Percentiles rank a stretch among this genome's conserved stretches.
Evolutionary conservation across 2,888 invertebrate genomes (phyloP).

Genomic region (Chloroclysta siterata): DNA sequence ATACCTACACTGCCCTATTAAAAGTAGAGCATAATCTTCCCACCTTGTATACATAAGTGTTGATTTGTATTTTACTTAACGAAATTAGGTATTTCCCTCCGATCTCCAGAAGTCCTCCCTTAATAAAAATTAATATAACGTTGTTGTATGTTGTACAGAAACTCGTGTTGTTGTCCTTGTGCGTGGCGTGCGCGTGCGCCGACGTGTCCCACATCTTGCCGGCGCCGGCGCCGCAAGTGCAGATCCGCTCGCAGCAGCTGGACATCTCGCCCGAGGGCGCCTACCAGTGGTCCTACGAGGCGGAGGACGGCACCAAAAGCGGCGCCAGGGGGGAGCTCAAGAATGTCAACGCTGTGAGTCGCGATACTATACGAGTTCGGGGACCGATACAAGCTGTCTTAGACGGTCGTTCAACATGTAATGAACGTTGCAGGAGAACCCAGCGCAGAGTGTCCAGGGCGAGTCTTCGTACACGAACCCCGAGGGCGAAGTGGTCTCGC

Average conservation of each 20-base stretch:
- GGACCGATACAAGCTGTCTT: too few relatives aligned
- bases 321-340: conserved; percentile 81
- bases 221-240: conserved; percentile 49
- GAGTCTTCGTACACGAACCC: conserved; percentile 57
- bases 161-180: conserved; percentile 49
- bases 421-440: conserved; percentile 51
- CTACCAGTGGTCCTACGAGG: conserved; percentile 82
- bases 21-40: too few relatives aligned
- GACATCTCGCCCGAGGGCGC: conserved; percentile 77
- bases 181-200: conserved; percentile 53
- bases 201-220: conserved; percentile 73
- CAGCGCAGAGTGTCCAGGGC: conserved; percentile 55
- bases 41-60: too few relatives aligned
- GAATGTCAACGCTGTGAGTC: conserved; percentile 65
- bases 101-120: too few relatives aligned
- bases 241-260: conserved; percentile 60
- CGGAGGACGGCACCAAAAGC: conserved; percentile 85
- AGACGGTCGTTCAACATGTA: background rate
- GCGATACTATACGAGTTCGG: too few relatives aligned
- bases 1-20: too few relatives aligned
- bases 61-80: too few relatives aligned
- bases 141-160: conserved; percentile 53
- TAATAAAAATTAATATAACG: too few relatives aligned
- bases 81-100: too few relatives aligned
- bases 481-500: conserved; percentile 72